phyloP scores from a whole-genome alignment of 2,113 vertebrate species.

The Hemiscyllium ocellatum region DNA sequence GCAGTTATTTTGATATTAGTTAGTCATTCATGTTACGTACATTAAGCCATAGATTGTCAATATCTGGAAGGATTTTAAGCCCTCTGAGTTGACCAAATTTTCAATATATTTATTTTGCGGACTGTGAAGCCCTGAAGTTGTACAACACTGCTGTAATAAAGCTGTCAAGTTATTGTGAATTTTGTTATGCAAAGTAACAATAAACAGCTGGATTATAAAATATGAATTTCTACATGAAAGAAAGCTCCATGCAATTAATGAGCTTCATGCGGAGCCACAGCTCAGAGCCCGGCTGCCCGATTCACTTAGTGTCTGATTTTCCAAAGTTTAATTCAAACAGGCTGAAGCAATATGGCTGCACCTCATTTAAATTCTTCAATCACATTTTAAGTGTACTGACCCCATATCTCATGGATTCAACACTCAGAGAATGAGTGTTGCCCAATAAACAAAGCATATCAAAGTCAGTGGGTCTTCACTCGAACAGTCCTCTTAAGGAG shows the following conservation, averaged over 20 bases:
- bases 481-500: not conserved
- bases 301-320: not conserved
- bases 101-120: not conserved
- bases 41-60: not conserved
- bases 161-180: not conserved
- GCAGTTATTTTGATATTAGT: not conserved
- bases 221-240: not conserved
- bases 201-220: not conserved
- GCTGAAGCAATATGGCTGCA: not conserved
- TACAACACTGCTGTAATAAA: not conserved
- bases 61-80: not conserved
- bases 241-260: not conserved
- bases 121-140: not conserved
- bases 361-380: not conserved
- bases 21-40: not conserved
- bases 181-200: not conserved
- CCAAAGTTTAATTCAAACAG: not conserved
- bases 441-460: not conserved
- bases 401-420: not conserved
- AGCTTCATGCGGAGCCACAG: not conserved
- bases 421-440: not conserved
- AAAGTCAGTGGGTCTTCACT: not conserved
- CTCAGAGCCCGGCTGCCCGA: not conserved
- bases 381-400: not conserved
- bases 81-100: not conserved